Conservation (phyloP, 2,113 vertebrate genomes). For the Pterocles gutturalis region DNA sequence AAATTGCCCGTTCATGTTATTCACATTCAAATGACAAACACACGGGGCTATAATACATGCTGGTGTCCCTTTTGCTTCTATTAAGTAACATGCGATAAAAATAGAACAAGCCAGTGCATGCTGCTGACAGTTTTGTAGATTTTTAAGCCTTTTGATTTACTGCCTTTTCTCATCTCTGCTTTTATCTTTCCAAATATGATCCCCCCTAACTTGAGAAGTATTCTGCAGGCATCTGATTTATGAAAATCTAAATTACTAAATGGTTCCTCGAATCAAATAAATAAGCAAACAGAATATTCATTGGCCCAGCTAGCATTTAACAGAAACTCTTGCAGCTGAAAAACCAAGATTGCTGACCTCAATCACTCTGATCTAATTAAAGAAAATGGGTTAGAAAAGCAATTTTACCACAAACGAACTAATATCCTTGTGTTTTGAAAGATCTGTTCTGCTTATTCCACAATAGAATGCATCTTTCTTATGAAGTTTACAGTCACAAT, state of each 20-base stretch:
- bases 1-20: background rate
- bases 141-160: constrained; percentile 26
- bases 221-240: background rate
- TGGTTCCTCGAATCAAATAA: background rate
- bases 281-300: constrained; percentile 20
- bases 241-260: background rate
- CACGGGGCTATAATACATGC: background rate
- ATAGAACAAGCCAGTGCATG: background rate
- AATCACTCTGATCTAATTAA: background rate
- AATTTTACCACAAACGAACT: background rate
- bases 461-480: background rate
- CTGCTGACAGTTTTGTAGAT: background rate
- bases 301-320: background rate
- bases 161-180: background rate
- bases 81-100: constrained; percentile 1
- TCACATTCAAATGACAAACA: background rate
- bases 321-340: constrained; percentile 14
- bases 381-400: constrained; percentile 14
- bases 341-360: background rate
- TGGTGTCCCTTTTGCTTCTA: background rate
- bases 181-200: background rate
- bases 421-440: background rate
- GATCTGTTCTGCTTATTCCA: background rate
- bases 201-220: background rate
- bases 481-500: background rate